Evolutionary conservation across 2,888 invertebrate species (phyloP), one percentile per base, ranked within the genome.

Genomic region (Agrochola lota): DNA sequence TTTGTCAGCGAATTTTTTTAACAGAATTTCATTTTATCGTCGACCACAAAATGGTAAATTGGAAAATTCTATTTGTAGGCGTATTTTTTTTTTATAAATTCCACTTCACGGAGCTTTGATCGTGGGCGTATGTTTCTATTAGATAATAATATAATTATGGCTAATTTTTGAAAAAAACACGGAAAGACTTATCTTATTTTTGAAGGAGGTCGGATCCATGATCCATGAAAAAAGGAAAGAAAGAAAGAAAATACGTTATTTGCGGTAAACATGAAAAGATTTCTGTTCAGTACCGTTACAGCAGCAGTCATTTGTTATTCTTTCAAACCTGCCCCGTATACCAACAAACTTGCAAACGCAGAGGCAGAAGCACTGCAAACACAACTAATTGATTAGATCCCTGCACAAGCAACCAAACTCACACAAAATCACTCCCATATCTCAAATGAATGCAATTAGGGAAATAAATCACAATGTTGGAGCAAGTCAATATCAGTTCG

Each of bases 401-500:
- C 5, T 46, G 12, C 26, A 30, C 17, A 23, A 30, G 49, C 17
- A 30, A 4, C 17, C 46, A 68, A 12, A 52, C 40, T 40, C 20
- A 30, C 15, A 57, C 68, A 49, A 43, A 72, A 43, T 57, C 26
- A 52, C 15, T 68, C 26, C 15, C 52, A 77, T 82, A 82, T 68
- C 71, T 75, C 71, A 69, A 66, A 52, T 74, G 40, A 67, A 70
- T 71, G 71, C 70, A 84, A 86, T 84, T 72, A 84, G 55, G 57
- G 46, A 63, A 71, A 67, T 68, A 60, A 84, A 74, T 86, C 74
- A 80, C 85, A 80, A 86, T 67, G 81, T 55, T 72, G 62, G 67
- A 64, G 76, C 66, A 74, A 84, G 87, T 80, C 87, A 85, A 85
- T 85, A 85, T 74, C 74, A 84, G 77, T 77, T 78, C 59, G 71